Percentiles rank a stretch among this genome's conserved stretches.
Evolutionary conservation across 2,888 invertebrate species (phyloP).

Genomic region (Tipula unca): DNA sequence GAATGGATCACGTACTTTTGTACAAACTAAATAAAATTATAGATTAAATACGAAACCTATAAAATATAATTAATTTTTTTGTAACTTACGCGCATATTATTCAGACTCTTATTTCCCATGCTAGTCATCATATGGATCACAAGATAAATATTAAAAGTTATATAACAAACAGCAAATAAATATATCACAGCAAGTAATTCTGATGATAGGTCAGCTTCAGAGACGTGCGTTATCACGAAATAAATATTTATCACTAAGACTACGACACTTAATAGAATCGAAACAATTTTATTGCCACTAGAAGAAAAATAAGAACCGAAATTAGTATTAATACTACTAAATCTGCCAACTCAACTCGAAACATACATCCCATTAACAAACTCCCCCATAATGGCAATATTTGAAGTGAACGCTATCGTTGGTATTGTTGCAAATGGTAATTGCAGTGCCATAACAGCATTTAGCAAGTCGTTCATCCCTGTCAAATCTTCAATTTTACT

Average conservation of each 20-base stretch:
- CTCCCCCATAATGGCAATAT: constrained; percentile 69
- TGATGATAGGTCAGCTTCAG: constrained; percentile 41
- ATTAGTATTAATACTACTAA: no score
- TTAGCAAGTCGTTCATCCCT: constrained; percentile 75
- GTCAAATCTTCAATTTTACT: constrained; percentile 60
- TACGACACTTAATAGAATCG: constrained; percentile 55
- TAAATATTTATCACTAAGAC: constrained; percentile 74
- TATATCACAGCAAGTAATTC: constrained; percentile 43
- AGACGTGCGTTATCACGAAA: constrained; percentile 59
- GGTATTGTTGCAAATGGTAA: constrained; percentile 82
- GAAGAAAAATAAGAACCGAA: constrained; percentile 3
- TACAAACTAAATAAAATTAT: neutral
- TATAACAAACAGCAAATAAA: constrained; percentile 55
- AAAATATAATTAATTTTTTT: neutral
- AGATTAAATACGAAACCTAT: neutral
- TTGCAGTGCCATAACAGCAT: constrained; percentile 80
- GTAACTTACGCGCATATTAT: constrained; percentile 46
- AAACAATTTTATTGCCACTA: constrained; percentile 60
- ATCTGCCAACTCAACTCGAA: constrained; percentile 8
- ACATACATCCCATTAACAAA: constrained; percentile 67
- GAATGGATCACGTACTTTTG: constrained; percentile 18
- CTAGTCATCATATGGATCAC: constrained; percentile 61
- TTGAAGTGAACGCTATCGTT: constrained; percentile 77
- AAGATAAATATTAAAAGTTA: constrained; percentile 65
- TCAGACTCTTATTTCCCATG: constrained; percentile 51